Base-by-base conservation (phyloP, 2,113 vertebrate species). In the Trachemys scripta region DNA sequence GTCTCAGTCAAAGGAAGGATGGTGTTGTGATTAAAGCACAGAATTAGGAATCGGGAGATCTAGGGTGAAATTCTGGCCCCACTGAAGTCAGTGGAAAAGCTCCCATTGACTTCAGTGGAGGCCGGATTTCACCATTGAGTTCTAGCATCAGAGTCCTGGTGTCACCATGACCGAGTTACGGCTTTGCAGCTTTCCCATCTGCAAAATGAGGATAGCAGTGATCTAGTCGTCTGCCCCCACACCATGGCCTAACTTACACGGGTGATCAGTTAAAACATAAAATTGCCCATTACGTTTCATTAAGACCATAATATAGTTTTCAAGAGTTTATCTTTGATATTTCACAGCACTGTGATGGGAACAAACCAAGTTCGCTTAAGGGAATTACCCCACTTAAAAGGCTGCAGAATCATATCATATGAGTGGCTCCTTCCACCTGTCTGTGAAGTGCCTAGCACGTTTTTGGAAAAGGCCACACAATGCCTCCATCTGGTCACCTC, bases 21-120 rank as follows among this genome's bases (percentile, higher is more conserved):
- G 93, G 79, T 24, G 65, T 90, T 59, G 85, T 91, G 92, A 97
- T 96, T 94, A 95, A 90, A 97, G 94, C 88, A 94, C 92, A 87
- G 91, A 93, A 90, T 92, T 96, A 94, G 86, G 54, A 27, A 56
- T 25, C 13, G 25, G n/a, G 35, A 38, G 95, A 95, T 96, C 20
- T 90, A 96, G 93, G 96, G 94, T 92, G 89, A 96, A 96, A 88
- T 88, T 45, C 65, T 72, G 95, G 82, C 29, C 65, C 20, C 42
- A 24, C 20, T 76, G 72, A 47, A 27, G 22, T 45, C 11, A 14
- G 11, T 76, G 42, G 22, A 94, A 94, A 97, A 84, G 56, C 87
- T 94, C 65, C 81, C 56, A 57, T 51, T 69, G 72, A 92, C 65
- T 86, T 90, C 88, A 85, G 0, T 3, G 35, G 76, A 80, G 69